Evolutionary conservation across 2,888 invertebrate genomes (phyloP).

Genomic region (Andrena praecox): DNA sequence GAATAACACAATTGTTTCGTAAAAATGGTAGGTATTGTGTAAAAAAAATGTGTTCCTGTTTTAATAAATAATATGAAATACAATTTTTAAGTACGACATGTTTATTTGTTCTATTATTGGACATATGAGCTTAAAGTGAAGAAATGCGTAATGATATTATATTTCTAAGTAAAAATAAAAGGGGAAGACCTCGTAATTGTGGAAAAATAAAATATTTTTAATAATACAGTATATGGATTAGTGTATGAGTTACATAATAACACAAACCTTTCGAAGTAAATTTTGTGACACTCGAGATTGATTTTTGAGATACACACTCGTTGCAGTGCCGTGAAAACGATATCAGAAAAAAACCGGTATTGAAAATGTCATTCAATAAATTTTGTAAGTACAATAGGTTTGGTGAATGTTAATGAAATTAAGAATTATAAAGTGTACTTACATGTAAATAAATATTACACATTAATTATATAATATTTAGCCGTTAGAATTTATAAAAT

Average conservation of each 20-base stretch:
- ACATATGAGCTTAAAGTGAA: conserved; percentile 4
- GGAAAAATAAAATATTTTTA: conserved; percentile 10
- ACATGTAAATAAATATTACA: background rate
- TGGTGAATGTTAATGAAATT: background rate
- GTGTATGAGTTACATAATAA: conserved; percentile 11
- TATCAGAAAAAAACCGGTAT: background rate
- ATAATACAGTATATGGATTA: background rate
- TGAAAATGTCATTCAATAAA: background rate
- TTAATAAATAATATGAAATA: background rate
- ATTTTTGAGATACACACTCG: background rate
- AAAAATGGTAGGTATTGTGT: background rate
- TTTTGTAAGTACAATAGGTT: background rate
- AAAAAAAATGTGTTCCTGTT: background rate
- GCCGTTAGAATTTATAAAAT: background rate
- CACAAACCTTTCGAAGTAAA: background rate
- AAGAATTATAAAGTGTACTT: background rate
- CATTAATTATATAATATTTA: conserved; percentile 30
- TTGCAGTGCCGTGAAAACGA: background rate
- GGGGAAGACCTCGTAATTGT: background rate
- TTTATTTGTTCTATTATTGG: background rate
- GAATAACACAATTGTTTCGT: background rate
- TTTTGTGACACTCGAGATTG: background rate
- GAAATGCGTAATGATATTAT: background rate
- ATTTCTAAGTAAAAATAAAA: conserved; percentile 17
- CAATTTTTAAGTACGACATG: background rate